Evolutionary conservation across 2,888 invertebrate species (phyloP), one percentile per base, ranked within the genome.

Genomic region (Andrena chrysosceles): DNA sequence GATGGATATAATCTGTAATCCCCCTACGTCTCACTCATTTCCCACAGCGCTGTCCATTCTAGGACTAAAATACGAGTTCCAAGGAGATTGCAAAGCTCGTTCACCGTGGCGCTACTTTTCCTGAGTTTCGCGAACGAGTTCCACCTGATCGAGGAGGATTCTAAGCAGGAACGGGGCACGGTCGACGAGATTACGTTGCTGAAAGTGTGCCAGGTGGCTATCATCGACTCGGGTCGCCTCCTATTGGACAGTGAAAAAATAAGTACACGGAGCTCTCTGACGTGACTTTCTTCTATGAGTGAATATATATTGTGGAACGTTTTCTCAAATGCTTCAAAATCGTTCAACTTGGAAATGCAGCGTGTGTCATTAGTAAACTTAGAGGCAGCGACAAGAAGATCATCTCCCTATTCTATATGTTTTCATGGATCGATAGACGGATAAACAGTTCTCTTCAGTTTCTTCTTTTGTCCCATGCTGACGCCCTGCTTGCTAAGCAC

Each of bases 181-280:
- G 63, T 80, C 73, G 75, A 75, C 52, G 71, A 71, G 62, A 75
- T 75, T 70, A 75, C 54, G 71, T 71, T 67, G 62, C 33, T 48
- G 71, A 79, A 75, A 75, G 80, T 71, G 67, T 64, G 52, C 67
- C 56, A 56, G 70, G 72, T 48, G 77, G 63, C 56, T 63, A 72
- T 48, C 33, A 5, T n/a, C 48, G 54, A 35, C 67, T 33, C 42
- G 33, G 49, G 56, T 42, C 10, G 23, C 29, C 16, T 42, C 42
- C 23, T 20, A 62, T 63, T 35, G 68, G 71, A 82, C 10, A 79
- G 82, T 82, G 82, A 80, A 82, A 82, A 82, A 82, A 82, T 82
- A 82, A 80, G 67, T 73, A 74, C 71, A 52, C 63, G 71, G 63
- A 67, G 48, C 54, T 74, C 63, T 75, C 63, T 67, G 71, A 77